phyloP scores from a whole-genome alignment of 2,797 vertebrate species.

The Buceros bicornis region DNA sequence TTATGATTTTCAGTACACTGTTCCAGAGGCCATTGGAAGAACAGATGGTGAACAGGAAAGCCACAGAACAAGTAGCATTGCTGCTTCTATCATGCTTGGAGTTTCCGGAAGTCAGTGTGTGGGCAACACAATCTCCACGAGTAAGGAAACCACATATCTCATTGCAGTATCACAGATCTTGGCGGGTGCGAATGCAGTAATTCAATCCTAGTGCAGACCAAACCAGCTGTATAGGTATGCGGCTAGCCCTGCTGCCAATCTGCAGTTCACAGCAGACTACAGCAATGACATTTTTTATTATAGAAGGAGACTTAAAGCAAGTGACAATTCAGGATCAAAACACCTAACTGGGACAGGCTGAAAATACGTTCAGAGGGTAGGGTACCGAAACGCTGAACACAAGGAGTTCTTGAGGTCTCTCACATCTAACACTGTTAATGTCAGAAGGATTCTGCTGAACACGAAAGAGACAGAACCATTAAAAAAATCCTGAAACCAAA shows the following conservation, averaged over 20 bases:
- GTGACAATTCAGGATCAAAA: not conserved
- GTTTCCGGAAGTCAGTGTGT: not conserved
- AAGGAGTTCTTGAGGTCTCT: not conserved
- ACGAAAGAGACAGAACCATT: not conserved
- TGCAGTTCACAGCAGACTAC: not conserved
- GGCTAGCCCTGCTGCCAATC: not conserved
- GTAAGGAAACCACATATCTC: not conserved
- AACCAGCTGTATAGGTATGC: not conserved
- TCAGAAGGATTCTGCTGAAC: not conserved
- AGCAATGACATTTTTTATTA: not conserved
- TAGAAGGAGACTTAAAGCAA: not conserved
- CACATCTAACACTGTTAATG: not conserved
- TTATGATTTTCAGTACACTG: not conserved
- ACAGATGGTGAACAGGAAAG: not conserved
- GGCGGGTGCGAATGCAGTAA: not conserved
- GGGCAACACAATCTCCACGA: not conserved
- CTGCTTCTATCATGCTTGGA: not conserved
- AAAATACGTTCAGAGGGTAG: not conserved
- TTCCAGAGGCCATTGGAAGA: not conserved
- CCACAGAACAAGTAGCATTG: not conserved
- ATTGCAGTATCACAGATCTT: not conserved
- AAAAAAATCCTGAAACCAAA: not conserved
- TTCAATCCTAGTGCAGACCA: not conserved
- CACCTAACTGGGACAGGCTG: not conserved
- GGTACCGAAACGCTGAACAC: not conserved